Conservation (phyloP, 1,140 invertebrate species). For the Amyelois transitella region DNA sequence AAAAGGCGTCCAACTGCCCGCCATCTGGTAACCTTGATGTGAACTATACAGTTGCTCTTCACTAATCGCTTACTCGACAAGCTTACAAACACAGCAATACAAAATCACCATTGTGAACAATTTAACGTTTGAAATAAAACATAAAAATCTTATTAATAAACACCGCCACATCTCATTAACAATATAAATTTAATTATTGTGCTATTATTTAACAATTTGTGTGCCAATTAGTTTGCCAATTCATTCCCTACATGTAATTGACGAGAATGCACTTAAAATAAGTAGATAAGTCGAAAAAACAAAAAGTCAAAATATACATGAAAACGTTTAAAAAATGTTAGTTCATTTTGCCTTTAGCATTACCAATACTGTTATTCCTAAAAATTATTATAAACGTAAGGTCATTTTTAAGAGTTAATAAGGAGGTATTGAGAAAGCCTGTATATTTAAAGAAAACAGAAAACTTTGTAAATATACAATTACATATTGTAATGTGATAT, state of each 20-base stretch:
- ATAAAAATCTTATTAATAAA: not conserved
- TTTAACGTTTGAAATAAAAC: not conserved
- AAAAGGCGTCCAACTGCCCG: too few species aligned
- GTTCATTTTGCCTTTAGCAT: not conserved
- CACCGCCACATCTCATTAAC: not conserved
- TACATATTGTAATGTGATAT: too few species aligned
- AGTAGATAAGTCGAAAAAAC: not conserved
- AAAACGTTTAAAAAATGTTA: not conserved
- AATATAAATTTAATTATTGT: constrained; percentile 4
- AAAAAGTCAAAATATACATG: not conserved
- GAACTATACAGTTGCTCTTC: not conserved
- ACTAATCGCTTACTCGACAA: too few species aligned
- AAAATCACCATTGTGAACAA: not conserved
- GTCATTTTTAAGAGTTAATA: too few species aligned
- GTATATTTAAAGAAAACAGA: too few species aligned
- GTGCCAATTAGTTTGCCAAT: not conserved
- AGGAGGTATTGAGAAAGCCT: too few species aligned
- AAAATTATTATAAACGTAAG: too few species aligned
- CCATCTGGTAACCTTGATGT: too few species aligned
- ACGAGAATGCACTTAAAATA: not conserved
- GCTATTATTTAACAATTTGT: constrained; percentile 3
- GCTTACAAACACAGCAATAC: too few species aligned
- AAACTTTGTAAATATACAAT: too few species aligned
- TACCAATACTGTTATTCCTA: too few species aligned
- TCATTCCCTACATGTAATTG: not conserved